A percentile compares a stretch with the other conserved stretches of the same genome.
These are phyloP conservation scores for Gari tellinella DNA, from an alignment of 2,888 invertebrate species.

Conservation along the genomic window DNA sequence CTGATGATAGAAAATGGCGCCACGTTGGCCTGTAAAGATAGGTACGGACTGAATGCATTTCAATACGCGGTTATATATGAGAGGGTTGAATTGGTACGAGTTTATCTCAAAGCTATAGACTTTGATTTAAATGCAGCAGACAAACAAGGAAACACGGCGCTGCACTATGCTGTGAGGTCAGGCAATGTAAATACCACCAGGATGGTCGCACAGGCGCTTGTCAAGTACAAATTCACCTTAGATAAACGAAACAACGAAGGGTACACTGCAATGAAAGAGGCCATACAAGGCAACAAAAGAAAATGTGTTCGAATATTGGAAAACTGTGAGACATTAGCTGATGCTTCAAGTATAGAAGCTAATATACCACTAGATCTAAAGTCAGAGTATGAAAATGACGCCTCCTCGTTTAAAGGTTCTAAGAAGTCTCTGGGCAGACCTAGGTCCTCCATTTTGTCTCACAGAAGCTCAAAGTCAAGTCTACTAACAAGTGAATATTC, in stretches of 20 bases:
- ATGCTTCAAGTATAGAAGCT: constrained; percentile 36
- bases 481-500: constrained; percentile 39
- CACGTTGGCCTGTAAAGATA: constrained; percentile 70
- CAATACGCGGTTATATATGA: constrained; percentile 82
- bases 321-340: constrained; percentile 37
- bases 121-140: constrained; percentile 79
- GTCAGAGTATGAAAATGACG: constrained; percentile 36
- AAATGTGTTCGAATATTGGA: constrained; percentile 61
- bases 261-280: constrained; percentile 65
- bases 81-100: constrained; percentile 69
- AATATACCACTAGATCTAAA: constrained; percentile 58
- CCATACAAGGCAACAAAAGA: constrained; percentile 50
- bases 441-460: constrained; percentile 50
- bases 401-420: constrained; percentile 35
- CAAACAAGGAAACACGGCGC: constrained; percentile 80
- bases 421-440: constrained; percentile 43
- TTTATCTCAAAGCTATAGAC: constrained; percentile 80
- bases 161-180: constrained; percentile 79
- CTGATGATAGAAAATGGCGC: constrained; percentile 82
- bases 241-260: constrained; percentile 64
- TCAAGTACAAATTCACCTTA: constrained; percentile 61
- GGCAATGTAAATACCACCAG: constrained; percentile 72
- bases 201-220: constrained; percentile 65
- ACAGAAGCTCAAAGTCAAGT: constrained; percentile 51
- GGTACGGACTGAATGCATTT: constrained; percentile 78